Evolutionary conservation across 2,797 vertebrate species (phyloP).

Genomic region (Momotus momota): DNA sequence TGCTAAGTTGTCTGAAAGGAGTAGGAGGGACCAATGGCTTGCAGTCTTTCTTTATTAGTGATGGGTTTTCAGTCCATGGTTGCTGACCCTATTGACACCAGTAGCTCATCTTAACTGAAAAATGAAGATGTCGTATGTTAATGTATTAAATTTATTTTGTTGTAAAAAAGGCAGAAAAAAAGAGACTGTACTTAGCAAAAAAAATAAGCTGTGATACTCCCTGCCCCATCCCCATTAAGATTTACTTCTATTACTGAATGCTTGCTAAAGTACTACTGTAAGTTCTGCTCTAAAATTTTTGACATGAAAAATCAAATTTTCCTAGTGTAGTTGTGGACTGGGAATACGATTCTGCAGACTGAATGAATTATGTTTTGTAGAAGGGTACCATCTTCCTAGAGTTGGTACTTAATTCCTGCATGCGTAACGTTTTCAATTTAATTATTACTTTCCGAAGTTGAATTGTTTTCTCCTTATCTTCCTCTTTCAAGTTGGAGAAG

Average conservation of each 20-base stretch:
- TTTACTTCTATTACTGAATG: background rate
- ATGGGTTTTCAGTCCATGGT: slow-evolving; percentile 51
- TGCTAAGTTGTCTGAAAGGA: slow-evolving; percentile 73
- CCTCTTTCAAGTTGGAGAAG: background rate
- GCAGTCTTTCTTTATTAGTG: slow-evolving; percentile 59
- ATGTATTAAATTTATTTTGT: background rate
- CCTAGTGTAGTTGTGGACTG: background rate
- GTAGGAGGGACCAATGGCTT: slow-evolving; percentile 56
- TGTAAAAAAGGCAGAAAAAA: background rate
- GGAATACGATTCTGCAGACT: background rate
- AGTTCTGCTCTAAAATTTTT: background rate
- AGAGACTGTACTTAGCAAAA: background rate
- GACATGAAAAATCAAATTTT: background rate
- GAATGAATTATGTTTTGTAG: background rate
- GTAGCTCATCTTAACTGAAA: background rate
- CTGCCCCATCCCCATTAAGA: background rate
- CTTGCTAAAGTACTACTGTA: background rate
- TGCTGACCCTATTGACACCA: slow-evolving; percentile 44
- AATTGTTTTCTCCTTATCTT: slow-evolving; percentile 1
- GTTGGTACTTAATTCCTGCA: background rate
- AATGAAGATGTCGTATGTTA: background rate
- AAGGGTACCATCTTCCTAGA: background rate
- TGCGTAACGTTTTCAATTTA: background rate
- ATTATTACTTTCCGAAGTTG: background rate
- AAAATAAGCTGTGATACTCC: background rate